Evolutionary conservation across 2,797 vertebrate genomes (phyloP).

Genomic region (Takifugu ocellatus): DNA sequence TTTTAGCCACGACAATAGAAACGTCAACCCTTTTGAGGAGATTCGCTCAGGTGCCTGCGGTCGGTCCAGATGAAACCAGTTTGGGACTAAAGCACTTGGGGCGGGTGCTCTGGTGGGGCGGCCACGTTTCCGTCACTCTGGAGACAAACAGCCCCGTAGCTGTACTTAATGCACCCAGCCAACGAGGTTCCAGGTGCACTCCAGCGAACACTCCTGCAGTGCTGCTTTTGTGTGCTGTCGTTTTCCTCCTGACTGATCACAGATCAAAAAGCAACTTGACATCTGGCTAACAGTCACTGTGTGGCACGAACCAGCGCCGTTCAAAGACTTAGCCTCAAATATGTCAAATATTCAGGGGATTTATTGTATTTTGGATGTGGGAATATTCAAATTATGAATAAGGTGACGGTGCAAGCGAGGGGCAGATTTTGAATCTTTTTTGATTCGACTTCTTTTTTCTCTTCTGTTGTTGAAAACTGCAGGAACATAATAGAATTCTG

Average conservation of each 20-base stretch:
- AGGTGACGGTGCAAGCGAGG: conserved; percentile 4
- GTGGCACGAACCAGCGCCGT: conserved; percentile 35
- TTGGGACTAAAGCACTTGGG: conserved; percentile 43
- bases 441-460: background rate
- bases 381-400: conserved; percentile 14
- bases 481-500: conserved; percentile 18
- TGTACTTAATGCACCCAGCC: conserved; percentile 74
- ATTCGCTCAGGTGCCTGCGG: conserved; percentile 18
- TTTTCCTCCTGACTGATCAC: conserved; percentile 71
- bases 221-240: conserved; percentile 45
- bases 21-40: conserved; percentile 41
- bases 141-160: conserved; percentile 68
- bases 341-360: too few species aligned
- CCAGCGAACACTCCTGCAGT: conserved; percentile 55
- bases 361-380: too few species aligned
- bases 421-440: conserved; percentile 6
- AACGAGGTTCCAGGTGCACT: conserved; percentile 71
- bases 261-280: conserved; percentile 64
- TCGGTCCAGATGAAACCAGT: conserved; percentile 43
- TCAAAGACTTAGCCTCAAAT: background rate
- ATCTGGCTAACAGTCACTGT: conserved; percentile 55
- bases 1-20: too few species aligned
- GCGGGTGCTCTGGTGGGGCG: conserved; percentile 50
- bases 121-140: conserved; percentile 57
- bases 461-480: conserved; percentile 10